Base-by-base conservation (phyloP, 1,140 invertebrate species). In the Tyrophagus putrescentiae region DNA sequence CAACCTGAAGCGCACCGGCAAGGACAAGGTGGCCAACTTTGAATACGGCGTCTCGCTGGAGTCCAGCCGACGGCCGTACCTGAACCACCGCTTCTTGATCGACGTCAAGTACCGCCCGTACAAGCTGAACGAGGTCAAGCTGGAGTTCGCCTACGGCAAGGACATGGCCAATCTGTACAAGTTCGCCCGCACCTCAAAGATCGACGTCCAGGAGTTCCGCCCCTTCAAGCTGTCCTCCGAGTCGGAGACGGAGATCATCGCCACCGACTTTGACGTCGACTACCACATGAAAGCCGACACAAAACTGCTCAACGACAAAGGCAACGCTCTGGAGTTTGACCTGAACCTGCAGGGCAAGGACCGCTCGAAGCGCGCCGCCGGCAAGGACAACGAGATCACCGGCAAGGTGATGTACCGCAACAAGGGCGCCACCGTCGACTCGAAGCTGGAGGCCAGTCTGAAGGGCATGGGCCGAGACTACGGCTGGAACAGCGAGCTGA, bases 141-240 rank as follows among this genome's bases (percentile, higher is more conserved):
- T 60, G 11, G 53, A 57, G 32, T 62, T 7, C 3, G 59, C 11
- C 21, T 60, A 21, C 7, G 59, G 59, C 4, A 6, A 60, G 5
- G 57, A 60, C 13, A 9, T 60, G 16, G 13, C 32, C 13, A 62
- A 60, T 31, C 5, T 13, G 27, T 57, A 13, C 59, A 62, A 62
- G 27, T 57, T 60, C 9, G 13, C n/a, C 9, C 59, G 53, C 25
- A 27, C 29, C 9, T 61, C 58, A 25, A 62, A 60, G 53, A 36
- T 60, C 3, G 59, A 60, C 16, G 59, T 60, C 2, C 7, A 59
- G 21, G 59, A 60, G 27, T 62, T 60, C 9, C 13, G 57, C 3
- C 59, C 59, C 53, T 60, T 60, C 23, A 57, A 60, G 57, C 53
- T 60, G 59, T 11, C 25, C 21, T 62, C 60, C 7, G 54, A 60